Evolutionary conservation across 1,140 invertebrate species (phyloP).

Genomic region (Pseudomyrmex dendroicus): DNA sequence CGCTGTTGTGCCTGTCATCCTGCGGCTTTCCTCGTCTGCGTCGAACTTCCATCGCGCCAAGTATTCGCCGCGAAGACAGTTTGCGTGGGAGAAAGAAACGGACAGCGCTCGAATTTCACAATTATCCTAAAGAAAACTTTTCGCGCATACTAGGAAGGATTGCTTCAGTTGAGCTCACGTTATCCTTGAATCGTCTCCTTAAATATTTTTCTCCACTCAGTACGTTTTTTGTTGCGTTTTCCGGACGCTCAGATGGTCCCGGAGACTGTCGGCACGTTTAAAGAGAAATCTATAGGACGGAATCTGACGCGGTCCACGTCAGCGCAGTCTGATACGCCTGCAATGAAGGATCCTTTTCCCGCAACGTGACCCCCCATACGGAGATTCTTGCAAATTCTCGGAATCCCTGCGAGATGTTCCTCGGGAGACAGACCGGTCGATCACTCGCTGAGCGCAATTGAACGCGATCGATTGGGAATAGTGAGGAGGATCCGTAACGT

Average conservation of each 20-base stretch:
- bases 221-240: too few relatives aligned
- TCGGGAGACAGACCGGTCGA: not conserved
- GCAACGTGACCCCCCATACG: not conserved
- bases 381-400: not conserved
- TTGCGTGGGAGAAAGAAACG: not conserved
- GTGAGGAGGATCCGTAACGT: not conserved
- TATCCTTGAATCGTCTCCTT: too few relatives aligned
- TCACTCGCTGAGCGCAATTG: not conserved
- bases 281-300: too few relatives aligned
- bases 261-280: too few relatives aligned
- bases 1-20: constrained; percentile 59
- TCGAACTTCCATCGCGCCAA: constrained; percentile 77
- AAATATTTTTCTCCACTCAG: too few relatives aligned
- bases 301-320: constrained; percentile 10
- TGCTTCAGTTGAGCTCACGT: too few relatives aligned
- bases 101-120: not conserved
- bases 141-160: too few relatives aligned
- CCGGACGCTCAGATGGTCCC: too few relatives aligned
- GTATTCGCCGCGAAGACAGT: not conserved
- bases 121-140: too few relatives aligned
- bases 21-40: constrained; percentile 74
- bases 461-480: not conserved
- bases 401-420: not conserved
- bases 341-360: not conserved
- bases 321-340: not conserved